Conservation (phyloP, 64 coral and sea anemone genomes). For the Platygyra sinensis region DNA sequence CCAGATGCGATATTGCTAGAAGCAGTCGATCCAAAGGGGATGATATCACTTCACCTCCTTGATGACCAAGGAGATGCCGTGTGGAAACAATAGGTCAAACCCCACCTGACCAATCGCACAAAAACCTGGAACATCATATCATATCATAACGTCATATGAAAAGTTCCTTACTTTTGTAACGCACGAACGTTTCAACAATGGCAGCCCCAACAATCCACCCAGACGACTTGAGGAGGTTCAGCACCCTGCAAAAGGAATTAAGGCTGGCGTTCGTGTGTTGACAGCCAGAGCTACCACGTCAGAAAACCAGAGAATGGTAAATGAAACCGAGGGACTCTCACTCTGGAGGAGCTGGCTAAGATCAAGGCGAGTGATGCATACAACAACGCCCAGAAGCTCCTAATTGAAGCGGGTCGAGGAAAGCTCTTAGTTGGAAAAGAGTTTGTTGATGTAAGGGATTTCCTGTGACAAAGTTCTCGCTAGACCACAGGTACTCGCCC, state of each 20-base stretch:
- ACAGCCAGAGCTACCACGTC: neutral
- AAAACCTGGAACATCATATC: neutral
- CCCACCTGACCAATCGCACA: neutral
- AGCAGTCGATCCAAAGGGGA: no score
- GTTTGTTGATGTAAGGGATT: neutral
- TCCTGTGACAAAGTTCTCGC: neutral
- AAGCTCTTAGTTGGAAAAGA: neutral
- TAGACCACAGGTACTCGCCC: neutral
- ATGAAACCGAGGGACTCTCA: neutral
- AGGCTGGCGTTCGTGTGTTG: neutral
- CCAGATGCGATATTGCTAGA: no score
- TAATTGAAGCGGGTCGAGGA: neutral
- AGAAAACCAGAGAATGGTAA: neutral
- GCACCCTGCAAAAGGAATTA: neutral
- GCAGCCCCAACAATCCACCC: neutral
- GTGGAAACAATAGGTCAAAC: neutral
- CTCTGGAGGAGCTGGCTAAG: neutral
- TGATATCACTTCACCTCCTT: no score
- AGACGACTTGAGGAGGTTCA: neutral
- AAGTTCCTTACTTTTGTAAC: neutral
- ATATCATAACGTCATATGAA: neutral
- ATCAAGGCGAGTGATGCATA: neutral
- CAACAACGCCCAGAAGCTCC: neutral
- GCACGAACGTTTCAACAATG: neutral
- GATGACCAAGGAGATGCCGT: no score